These are phyloP conservation scores for Allygus modestus DNA, from an alignment of 2,888 invertebrate genomes.

Conservation along the genomic window DNA sequence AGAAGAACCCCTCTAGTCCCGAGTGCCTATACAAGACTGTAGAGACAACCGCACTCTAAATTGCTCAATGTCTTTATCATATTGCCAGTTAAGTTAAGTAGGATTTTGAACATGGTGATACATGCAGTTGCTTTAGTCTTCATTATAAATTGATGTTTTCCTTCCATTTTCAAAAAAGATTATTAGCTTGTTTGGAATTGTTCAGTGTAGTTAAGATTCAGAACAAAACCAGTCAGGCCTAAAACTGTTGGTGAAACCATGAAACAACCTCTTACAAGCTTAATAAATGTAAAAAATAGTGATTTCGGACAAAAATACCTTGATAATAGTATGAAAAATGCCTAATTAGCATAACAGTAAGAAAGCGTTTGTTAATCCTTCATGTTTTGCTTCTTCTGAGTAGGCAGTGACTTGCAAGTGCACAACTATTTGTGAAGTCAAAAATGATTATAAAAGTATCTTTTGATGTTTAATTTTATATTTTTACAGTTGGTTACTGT, in stretches of 20 bases:
- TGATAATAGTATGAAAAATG: no score
- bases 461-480: neutral
- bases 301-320: no score
- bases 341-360: no score
- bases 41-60: conserved; percentile 51
- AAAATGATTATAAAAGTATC: no score
- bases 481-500: neutral
- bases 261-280: neutral
- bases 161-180: neutral
- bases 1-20: conserved; percentile 52
- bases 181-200: neutral
- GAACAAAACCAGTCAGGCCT: neutral
- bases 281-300: no score
- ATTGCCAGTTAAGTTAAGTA: neutral
- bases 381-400: no score
- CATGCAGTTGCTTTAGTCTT: neutral
- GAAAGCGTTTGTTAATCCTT: no score
- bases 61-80: conserved; percentile 36
- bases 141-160: neutral
- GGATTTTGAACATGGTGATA: neutral
- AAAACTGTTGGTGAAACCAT: neutral
- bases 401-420: no score
- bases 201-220: no score
- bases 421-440: no score
- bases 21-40: conserved; percentile 54